Base-by-base conservation (phyloP, 1,140 invertebrate genomes). In the Ylistrum balloti region DNA sequence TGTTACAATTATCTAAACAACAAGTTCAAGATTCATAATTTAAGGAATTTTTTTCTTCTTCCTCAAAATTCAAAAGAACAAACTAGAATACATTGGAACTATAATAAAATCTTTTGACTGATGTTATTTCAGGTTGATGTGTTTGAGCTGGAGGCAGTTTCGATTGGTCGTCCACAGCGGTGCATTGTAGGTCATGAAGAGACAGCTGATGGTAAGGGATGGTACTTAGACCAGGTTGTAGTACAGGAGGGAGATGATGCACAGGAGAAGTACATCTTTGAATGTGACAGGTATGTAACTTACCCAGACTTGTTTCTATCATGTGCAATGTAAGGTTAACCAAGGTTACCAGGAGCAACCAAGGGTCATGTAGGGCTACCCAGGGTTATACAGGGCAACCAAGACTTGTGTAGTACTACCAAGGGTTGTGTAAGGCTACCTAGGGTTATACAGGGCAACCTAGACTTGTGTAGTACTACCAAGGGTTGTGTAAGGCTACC, bases 111-210 rank as follows among this genome's bases (percentile, higher is more conserved):
- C 33, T 0, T 85, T 86, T 0, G 74, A 41, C 86, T 35, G 41
- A 86, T 88, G 35, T 86, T 35, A 17, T 88, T 89, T 32, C 90
- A 96, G 96, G 92, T 91, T 87, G 96, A 96, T 89, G 89, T 93
- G 33, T 96, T 96, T 93, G 93, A 94, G 35, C 17, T 96, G 17
- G 96, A 96, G 74, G 95, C 95, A 45, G 96, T 96, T 0, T 93
- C 92, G 0, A 92, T 96, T 13, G 96, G 95, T 48, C 86, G 91
- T 22, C 88, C 96, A 20, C 93, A 94, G 89, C 93, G 94, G 34
- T 92, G 94, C 33, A 91, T 95, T 22, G 93, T 96, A 22, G 95
- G 96, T 87, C 96, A 96, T 88, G 94, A 95, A 93, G 94, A 93
- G 17, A 95, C 94, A 13, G 92, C 90, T 15, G 89, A 92, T 87